Evolutionary conservation across 2,113 vertebrate species (phyloP).

Genomic region (Apaloderma vittatum): DNA sequence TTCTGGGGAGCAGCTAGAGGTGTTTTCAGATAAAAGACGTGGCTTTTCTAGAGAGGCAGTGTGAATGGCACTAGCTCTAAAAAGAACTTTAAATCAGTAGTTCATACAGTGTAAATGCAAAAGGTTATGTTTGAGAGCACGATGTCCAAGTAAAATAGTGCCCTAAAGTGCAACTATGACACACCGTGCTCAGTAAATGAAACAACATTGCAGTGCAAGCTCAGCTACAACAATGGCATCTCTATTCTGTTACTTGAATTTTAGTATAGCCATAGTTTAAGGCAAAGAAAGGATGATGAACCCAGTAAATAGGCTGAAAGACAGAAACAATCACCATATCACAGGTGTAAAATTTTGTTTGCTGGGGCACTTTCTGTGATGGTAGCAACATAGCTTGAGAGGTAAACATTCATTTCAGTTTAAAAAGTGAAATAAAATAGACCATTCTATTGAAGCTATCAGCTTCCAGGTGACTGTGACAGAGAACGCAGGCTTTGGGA

Average conservation of each 20-base stretch:
- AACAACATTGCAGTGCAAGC: background rate
- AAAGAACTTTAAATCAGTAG: background rate
- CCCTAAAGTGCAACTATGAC: background rate
- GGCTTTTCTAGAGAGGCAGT: background rate
- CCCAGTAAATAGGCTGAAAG: background rate
- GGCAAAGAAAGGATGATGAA: background rate
- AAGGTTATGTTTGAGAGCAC: background rate
- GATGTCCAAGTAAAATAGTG: background rate
- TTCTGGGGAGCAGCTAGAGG: background rate
- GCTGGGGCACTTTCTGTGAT: background rate
- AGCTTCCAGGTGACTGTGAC: slow-evolving; percentile 14
- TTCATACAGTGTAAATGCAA: background rate
- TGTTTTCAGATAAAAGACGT: background rate
- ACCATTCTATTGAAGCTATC: background rate
- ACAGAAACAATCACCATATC: background rate
- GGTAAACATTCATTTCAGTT: background rate
- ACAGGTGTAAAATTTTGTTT: background rate
- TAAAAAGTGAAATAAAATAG: background rate
- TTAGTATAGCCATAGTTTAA: background rate
- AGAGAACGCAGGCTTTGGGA: background rate
- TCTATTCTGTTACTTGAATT: background rate
- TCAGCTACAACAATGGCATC: background rate
- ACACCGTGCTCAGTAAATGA: background rate
- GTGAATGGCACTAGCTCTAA: background rate
- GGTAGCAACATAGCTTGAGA: background rate